Percentiles rank a stretch among this genome's conserved stretches.
Evolutionary conservation across 2,797 vertebrate genomes (phyloP).

Genomic region (Chrysocyon brachyurus): DNA sequence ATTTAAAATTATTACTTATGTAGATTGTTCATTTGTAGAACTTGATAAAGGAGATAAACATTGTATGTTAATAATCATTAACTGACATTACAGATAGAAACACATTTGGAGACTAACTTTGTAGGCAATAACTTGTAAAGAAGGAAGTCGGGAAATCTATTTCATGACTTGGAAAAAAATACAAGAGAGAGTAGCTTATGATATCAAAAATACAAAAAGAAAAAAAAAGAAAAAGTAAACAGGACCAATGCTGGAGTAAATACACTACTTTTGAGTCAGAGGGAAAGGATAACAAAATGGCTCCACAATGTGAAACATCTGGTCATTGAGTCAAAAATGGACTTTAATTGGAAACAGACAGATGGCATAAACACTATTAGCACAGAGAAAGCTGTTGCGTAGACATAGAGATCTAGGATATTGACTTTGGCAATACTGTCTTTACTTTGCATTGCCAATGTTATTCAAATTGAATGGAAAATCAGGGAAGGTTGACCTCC

Average conservation of each 20-base stretch:
- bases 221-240: neutral
- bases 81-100: constrained; percentile 3
- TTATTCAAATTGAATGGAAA: constrained; percentile 44
- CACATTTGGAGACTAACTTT: constrained; percentile 3
- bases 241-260: neutral
- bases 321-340: constrained; percentile 75
- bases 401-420: constrained; percentile 62
- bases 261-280: constrained; percentile 54
- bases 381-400: constrained; percentile 72
- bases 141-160: constrained; percentile 26
- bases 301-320: constrained; percentile 70
- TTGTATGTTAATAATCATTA: neutral
- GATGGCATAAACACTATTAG: constrained; percentile 80
- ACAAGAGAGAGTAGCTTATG: neutral
- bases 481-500: neutral
- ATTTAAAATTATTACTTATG: constrained; percentile 20
- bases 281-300: constrained; percentile 36
- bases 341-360: constrained; percentile 81
- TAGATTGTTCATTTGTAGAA: neutral
- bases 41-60: constrained; percentile 2
- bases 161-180: neutral
- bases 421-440: constrained; percentile 73
- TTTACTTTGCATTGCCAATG: constrained; percentile 59
- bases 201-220: constrained; percentile 32
- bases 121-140: neutral